Conservation (phyloP, 2,113 vertebrate genomes). For the Tylochromis polylepis region DNA sequence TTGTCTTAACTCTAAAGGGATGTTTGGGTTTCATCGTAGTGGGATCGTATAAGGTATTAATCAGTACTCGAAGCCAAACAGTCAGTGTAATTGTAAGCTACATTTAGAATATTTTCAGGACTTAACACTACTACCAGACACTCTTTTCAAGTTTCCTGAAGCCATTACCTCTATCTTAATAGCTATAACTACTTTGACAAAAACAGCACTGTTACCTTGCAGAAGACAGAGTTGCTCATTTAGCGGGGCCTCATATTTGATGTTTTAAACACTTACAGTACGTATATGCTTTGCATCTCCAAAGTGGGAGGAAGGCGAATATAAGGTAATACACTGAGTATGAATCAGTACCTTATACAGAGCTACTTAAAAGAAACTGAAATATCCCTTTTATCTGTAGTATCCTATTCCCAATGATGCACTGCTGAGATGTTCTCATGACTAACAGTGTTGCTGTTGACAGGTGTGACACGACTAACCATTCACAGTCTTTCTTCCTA, state of each 20-base stretch:
- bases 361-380: not conserved
- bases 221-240: not conserved
- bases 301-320: not conserved
- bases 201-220: not conserved
- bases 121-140: not conserved
- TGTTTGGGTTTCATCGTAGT: not conserved
- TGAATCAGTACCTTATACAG: not conserved
- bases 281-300: not conserved
- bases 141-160: not conserved
- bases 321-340: rapidly evolving
- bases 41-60: not conserved
- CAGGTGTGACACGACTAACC: constrained; percentile 58
- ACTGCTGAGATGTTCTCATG: not conserved
- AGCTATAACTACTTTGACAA: not conserved
- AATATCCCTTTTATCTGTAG: not conserved
- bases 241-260: not conserved
- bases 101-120: not conserved
- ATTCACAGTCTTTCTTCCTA: constrained; percentile 43
- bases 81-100: not conserved
- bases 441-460: constrained; percentile 55
- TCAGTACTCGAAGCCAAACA: not conserved
- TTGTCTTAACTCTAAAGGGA: constrained; percentile 37
- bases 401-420: constrained; percentile 3
- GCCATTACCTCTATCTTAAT: not conserved
- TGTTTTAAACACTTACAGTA: not conserved